Evolutionary conservation across 2,797 vertebrate genomes (phyloP).

Genomic region (Hybognathus amarus): DNA sequence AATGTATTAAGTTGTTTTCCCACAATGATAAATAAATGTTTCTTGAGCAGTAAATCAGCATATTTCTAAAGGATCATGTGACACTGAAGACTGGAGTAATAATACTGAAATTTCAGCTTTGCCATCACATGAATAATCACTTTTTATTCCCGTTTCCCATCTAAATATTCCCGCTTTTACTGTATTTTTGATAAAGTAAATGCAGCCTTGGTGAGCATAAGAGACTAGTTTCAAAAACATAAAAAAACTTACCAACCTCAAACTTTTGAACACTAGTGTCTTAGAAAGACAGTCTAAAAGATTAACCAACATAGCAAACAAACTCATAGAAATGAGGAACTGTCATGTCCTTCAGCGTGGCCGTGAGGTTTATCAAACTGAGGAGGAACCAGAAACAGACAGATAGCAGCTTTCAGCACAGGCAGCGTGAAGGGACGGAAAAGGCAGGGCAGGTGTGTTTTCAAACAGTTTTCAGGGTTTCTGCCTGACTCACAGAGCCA

Average conservation of each 20-base stretch:
- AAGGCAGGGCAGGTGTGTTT: conserved; percentile 47
- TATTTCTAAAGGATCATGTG: neutral
- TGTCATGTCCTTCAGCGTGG: conserved; percentile 7
- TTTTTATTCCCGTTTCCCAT: neutral
- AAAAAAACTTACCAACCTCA: neutral
- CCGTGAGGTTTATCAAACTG: conserved; percentile 44
- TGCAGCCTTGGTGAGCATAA: too few relatives aligned
- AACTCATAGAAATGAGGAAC: conserved; percentile 47
- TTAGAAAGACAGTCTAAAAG: neutral
- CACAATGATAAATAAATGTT: neutral
- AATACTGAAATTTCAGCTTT: neutral
- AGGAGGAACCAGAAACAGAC: conserved; percentile 40
- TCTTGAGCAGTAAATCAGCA: neutral
- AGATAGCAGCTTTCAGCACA: conserved; percentile 35
- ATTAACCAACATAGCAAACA: neutral
- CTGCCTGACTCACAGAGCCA: neutral
- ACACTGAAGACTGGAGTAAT: neutral
- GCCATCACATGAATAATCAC: neutral
- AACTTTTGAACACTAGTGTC: neutral
- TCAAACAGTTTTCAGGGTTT: conserved; percentile 19
- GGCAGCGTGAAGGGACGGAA: neutral
- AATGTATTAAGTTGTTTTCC: neutral
- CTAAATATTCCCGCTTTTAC: neutral
- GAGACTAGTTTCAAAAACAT: neutral
- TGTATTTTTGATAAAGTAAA: neutral